Base-by-base conservation (phyloP, 2,797 vertebrate species). In the Picus viridis region DNA sequence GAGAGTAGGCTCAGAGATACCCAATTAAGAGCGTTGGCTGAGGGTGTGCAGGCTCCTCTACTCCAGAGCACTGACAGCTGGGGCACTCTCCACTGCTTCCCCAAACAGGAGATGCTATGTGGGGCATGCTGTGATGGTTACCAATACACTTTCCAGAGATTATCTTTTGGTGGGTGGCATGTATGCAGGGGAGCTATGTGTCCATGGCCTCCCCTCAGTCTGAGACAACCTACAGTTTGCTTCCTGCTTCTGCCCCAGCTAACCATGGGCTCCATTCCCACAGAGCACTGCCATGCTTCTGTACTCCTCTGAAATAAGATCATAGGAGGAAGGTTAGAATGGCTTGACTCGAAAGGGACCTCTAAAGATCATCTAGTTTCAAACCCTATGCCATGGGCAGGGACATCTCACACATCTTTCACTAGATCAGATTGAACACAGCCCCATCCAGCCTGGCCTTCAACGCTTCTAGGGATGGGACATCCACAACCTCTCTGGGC, bases 61-160 rank as follows among this genome's bases (percentile, higher is more conserved):
- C 62, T 22, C 19, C 6, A 12, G 26, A 16, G 27, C 53, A 29
- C 53, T 54, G 53, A 29, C 26, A 54, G 63, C 19, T 7, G 2
- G 9, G 16, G 36, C 0, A 0, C 45, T 54, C 26, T 34, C 62
- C 30, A 6, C 34, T 1, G 36, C 79, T 41, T 27, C 39, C n/a
- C 49, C 22, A 4, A 6, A 1, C 53, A 2, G 9, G 6, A 39
- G 10, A 17, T 9, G 30, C 76, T 23, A 2, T 1, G 3, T 11
- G 14, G 16, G 61, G 7, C 54, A 6, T 1, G 0, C 49, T 8
- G 41, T 1, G 0, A 2, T 2, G 4, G 6, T 2, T 51, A 8
- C 26, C 14, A 6, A 16, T 45, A 29, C 16, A 4, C 19, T 2
- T 9, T 9, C 4, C 24, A 12, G 20, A 61, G 10, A 14, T 14